Conservation (phyloP, 2,113 vertebrate genomes). For the Oryzias woworae region DNA sequence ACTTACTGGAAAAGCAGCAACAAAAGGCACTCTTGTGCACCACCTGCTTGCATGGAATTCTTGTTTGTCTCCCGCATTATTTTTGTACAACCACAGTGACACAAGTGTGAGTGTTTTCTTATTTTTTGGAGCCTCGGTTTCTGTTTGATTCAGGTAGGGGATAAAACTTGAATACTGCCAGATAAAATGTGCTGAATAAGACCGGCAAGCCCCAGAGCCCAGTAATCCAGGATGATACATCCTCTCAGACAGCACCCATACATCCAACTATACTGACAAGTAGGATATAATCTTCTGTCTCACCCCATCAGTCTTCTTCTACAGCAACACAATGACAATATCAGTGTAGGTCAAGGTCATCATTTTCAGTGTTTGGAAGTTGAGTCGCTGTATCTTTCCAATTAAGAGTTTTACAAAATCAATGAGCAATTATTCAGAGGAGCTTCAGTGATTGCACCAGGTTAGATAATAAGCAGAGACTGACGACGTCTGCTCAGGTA, state of each 20-base stretch:
- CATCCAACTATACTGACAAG: conserved; percentile 27
- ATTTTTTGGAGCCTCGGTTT: conserved; percentile 10
- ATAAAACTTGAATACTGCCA: conserved; percentile 41
- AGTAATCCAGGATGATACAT: conserved; percentile 46
- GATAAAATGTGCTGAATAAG: conserved; percentile 48
- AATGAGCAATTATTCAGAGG: conserved; percentile 54
- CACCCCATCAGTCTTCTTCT: conserved; percentile 5
- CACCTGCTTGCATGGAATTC: conserved; percentile 7
- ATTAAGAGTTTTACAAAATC: conserved; percentile 37
- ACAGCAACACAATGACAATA: conserved; percentile 11
- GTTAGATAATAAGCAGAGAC: conserved; percentile 22
- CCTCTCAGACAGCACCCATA: conserved; percentile 29
- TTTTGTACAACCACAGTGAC: neutral
- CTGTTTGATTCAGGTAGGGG: conserved; percentile 29
- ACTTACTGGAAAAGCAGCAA: conserved; percentile 2
- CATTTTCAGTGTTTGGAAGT: conserved; percentile 4
- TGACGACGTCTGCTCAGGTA: conserved; percentile 27
- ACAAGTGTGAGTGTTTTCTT: neutral
- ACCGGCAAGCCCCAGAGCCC: conserved; percentile 17
- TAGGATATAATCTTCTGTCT: conserved; percentile 22
- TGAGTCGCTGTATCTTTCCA: conserved; percentile 3
- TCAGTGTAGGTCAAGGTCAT: neutral
- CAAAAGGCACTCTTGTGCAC: conserved; percentile 7
- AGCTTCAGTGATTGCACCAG: conserved; percentile 2
- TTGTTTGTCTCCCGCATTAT: conserved; percentile 10